Evolutionary conservation across 1,140 invertebrate genomes (phyloP), one percentile per base, ranked within the genome.

Genomic region (Drosophila albomicans): DNA sequence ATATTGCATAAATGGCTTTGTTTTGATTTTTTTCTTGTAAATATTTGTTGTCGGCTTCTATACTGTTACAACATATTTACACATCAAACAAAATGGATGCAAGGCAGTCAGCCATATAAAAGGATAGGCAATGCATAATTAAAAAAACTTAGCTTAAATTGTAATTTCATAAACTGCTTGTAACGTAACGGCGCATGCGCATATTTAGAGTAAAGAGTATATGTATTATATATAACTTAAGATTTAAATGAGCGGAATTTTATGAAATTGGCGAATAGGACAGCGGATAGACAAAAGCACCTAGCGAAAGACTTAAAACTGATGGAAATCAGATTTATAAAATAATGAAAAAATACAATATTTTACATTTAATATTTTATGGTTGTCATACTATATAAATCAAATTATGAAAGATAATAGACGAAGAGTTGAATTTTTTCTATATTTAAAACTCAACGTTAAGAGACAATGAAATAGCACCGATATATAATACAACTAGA

Each of bases 251-350:
- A 54, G 38, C 56, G 48, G 68, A 59, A 63, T 52, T 49, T 51
- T 43, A 78, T 80, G 52, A 62, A 8, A 28, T 63, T 63, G 75
- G 61, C 77, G 51, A 52, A 68, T 57, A 45, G 71, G 71, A 72
- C 71, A 81, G 79, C 63, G 49, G 38, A 86, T 79, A 86, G 82
- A 87, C 75, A 89, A 66, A 78, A 88, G 79, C 85, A 82, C 79
- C 46, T 56, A 28, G 49, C 59, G 43, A 62, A 41, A 25, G 25
- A 32, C 8, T 32, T 51, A n/a, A 35, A 10, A 59, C 6, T 30
- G n/a, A 35, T 48, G 16, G n/a, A 16, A 3, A 16, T 51, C 25
- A 48, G 8, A 49, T 20, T 28, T 64, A 15, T 46, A 64, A 48
- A 45, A 48, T 20, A 46, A 38, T 38, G 8, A 7, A 38, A 38